A percentile compares a stretch with the other conserved stretches of the same genome.
Conservation (phyloP, 2,888 invertebrate species). For the Barypeithes pellucidus region DNA sequence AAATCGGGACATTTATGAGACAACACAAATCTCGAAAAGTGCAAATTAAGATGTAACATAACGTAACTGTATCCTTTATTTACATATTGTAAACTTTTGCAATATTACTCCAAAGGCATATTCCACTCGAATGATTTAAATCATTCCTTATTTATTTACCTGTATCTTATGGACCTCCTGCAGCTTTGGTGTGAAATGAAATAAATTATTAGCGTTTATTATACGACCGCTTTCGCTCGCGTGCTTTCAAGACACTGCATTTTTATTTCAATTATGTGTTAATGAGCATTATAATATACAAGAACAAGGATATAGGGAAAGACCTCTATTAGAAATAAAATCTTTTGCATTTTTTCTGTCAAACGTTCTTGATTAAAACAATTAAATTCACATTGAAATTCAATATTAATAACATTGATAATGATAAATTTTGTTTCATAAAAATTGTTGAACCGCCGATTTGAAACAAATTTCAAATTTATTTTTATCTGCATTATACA, state of each 20-base stretch:
- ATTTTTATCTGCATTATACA: no score
- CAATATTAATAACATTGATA: no score
- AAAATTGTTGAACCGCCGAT: no score
- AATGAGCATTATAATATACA: no score
- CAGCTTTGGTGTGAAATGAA: conserved; percentile 6
- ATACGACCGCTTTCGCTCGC: neutral
- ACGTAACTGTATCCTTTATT: conserved; percentile 25
- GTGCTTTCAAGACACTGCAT: conserved; percentile 2
- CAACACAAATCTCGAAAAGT: conserved; percentile 24
- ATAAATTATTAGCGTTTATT: conserved; percentile 6
- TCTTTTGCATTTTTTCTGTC: no score
- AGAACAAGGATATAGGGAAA: no score
- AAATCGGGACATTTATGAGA: conserved; percentile 1
- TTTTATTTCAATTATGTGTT: neutral
- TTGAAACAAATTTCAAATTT: no score
- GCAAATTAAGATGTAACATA: conserved; percentile 30
- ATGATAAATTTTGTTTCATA: no score
- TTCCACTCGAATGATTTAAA: conserved; percentile 30
- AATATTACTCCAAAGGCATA: conserved; percentile 24
- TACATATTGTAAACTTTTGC: conserved; percentile 25
- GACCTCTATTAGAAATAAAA: no score
- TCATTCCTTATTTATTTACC: conserved; percentile 21
- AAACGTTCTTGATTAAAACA: no score
- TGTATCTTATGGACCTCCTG: conserved; percentile 14
- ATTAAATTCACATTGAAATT: no score